These are phyloP conservation scores for Tetrapedia diversipes DNA, from an alignment of 2,888 invertebrate genomes.

Conservation along the genomic window DNA sequence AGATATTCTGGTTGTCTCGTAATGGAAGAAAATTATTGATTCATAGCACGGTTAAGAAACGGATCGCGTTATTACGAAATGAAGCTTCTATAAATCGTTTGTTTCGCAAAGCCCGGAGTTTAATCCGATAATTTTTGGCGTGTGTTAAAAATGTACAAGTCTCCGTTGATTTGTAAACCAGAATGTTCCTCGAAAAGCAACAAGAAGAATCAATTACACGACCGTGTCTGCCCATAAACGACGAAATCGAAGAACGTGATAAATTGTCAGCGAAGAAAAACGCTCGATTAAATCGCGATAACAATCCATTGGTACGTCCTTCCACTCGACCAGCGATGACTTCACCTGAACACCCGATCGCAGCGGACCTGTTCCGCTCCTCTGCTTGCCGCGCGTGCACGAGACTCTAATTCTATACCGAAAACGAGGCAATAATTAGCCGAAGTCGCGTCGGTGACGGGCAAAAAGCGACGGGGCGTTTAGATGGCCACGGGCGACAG, in stretches of 20 bases:
- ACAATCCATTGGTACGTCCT: conserved; percentile 1
- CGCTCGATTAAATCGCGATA: conserved; percentile 19
- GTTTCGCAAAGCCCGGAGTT: too few species aligned
- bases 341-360: conserved; percentile 15
- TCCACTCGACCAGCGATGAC: conserved; percentile 4
- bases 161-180: too few species aligned
- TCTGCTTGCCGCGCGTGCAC: background rate
- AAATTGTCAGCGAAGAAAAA: background rate
- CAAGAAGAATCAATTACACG: conserved; percentile 26
- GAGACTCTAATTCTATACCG: background rate
- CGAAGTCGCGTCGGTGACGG: conserved; percentile 1
- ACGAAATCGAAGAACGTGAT: background rate
- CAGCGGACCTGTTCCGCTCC: background rate
- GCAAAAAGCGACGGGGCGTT: background rate
- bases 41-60: too few species aligned
- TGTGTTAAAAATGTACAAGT: too few species aligned
- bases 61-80: too few species aligned
- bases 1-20: too few species aligned
- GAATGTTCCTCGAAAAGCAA: background rate
- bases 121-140: too few species aligned
- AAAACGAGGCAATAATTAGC: conserved; percentile 3
- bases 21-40: too few species aligned
- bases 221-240: background rate
- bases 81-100: too few species aligned
- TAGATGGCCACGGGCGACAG: too few species aligned